Evolutionary conservation across 2,113 vertebrate genomes (phyloP), one percentile per base, ranked within the genome.

Genomic region (Eubucco bourcierii): DNA sequence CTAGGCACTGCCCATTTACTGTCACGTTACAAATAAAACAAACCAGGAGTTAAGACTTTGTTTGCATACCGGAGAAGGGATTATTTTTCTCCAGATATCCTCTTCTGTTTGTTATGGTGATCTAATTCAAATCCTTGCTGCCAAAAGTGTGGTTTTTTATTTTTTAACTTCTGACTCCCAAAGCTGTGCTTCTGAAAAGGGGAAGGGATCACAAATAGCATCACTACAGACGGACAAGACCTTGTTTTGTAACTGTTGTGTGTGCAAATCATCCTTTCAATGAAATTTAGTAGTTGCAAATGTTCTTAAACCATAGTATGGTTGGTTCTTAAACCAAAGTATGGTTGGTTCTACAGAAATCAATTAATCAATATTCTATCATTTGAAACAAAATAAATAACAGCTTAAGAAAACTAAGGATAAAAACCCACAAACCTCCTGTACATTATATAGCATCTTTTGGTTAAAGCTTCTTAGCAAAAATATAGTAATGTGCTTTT

Each of bases 381-480:
- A 73, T 44, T 53, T 61, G 70, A 83, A 95, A 90, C 52, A 59
- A 95, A 95, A 96, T 95, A 96, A 97, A 96, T 95, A 96, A 77
- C 86, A 64, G 80, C 55, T 55, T 46, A 91, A 94, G 75, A 92
- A 92, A 94, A 47, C 63, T 91, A 70, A 74, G 86, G 75, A 94
- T 93, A 79, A 94, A 84, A 96, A 39, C 37, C 37, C 63, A 86
- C 84, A 66, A 87, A 80, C 94, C 88, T 96, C 68, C 87, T 87
- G 80, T 90, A 91, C 76, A 91, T 74, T 94, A 91, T 92, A 93
- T 79, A 81, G 88, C 92, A 91, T 73, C 73, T 93, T 90, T 93
- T 90, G 72, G 78, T 93, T 95, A 96, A 96, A 97, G 93, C 64
- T 87, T 88, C 92, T 95, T 97, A 90, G 91, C 90, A 95, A 97